Evolutionary conservation across 2,888 invertebrate genomes (phyloP).

Genomic region (Archips xylosteana): DNA sequence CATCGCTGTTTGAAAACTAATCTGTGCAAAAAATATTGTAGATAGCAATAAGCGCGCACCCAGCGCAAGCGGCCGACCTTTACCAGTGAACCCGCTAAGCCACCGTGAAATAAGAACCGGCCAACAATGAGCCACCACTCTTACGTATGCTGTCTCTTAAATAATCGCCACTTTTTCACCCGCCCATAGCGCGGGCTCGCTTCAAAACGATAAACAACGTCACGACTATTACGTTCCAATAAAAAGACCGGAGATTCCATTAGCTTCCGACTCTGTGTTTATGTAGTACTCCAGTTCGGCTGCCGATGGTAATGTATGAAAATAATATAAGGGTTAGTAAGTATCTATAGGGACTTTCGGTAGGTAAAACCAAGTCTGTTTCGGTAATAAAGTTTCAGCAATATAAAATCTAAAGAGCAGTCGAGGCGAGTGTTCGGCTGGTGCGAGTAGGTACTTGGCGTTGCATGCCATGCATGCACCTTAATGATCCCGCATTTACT

Average conservation of each 20-base stretch:
- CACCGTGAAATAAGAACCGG: constrained; percentile 76
- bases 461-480: neutral
- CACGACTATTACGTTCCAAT: constrained; percentile 42
- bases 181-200: constrained; percentile 37
- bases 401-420: neutral
- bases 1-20: neutral
- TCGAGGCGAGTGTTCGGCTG: no score
- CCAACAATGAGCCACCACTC: constrained; percentile 67
- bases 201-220: constrained; percentile 45
- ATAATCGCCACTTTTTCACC: constrained; percentile 50
- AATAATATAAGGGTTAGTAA: constrained; percentile 11
- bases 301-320: constrained; percentile 22
- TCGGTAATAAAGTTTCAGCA: neutral
- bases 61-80: constrained; percentile 27
- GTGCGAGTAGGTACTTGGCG: neutral
- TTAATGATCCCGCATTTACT: neutral
- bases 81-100: constrained; percentile 61
- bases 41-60: constrained; percentile 15
- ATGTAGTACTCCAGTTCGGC: constrained; percentile 37
- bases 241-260: constrained; percentile 34
- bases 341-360: constrained; percentile 1
- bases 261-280: constrained; percentile 34
- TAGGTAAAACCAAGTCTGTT: neutral
- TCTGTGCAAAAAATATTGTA: neutral
- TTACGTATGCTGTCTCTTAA: constrained; percentile 65